Conservation (phyloP, 2,797 vertebrate genomes). For the Octomys mimax region DNA sequence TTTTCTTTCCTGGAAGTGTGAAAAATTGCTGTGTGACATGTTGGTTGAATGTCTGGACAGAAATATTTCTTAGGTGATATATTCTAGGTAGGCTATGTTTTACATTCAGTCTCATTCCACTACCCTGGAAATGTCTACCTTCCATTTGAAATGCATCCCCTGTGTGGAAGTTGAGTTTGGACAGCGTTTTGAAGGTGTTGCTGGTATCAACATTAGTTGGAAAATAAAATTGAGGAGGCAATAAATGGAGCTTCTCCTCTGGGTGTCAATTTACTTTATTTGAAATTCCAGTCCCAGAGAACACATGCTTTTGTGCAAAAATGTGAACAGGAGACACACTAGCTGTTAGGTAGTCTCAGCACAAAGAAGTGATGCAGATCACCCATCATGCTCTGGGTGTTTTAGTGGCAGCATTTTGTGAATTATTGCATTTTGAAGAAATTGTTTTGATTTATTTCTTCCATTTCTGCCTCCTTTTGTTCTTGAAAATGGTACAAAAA, state of each 20-base stretch:
- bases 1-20: background rate
- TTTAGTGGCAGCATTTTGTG: background rate
- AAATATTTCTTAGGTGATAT: background rate
- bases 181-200: background rate
- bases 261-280: slow-evolving; percentile 12
- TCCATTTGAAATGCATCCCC: background rate
- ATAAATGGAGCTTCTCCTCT: background rate
- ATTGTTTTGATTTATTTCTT: slow-evolving; percentile 58
- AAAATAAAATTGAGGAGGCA: background rate
- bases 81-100: background rate
- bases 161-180: background rate
- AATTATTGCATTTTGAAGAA: slow-evolving; percentile 15
- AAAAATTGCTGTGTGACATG: background rate
- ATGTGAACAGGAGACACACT: background rate
- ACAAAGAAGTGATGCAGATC: background rate
- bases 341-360: background rate
- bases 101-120: background rate
- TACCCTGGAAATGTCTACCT: background rate
- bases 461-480: slow-evolving; percentile 39
- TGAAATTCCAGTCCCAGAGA: background rate
- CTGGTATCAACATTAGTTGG: background rate
- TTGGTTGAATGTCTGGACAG: background rate
- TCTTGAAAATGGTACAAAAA: slow-evolving; percentile 48
- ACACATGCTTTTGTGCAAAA: background rate
- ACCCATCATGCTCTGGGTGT: background rate